Percentiles rank a stretch among this genome's conserved stretches.
Evolutionary conservation across 2,113 vertebrate genomes (phyloP).

Genomic region (Lathamus discolor): DNA sequence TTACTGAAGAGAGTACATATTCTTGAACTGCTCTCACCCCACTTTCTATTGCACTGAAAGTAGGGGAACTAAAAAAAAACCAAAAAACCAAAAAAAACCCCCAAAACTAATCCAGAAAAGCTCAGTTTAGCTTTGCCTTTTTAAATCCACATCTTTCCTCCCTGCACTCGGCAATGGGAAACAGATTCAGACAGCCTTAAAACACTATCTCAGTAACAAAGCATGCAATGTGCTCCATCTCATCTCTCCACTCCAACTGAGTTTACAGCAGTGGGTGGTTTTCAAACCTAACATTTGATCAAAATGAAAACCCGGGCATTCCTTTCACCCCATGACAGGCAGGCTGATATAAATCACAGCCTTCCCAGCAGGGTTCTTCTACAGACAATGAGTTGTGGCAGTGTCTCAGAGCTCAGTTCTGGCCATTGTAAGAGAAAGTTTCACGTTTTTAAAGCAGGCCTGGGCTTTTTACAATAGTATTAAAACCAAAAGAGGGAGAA

Average conservation of each 20-base stretch:
- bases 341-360: constrained; percentile 76
- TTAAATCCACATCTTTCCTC: neutral
- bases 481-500: constrained; percentile 15
- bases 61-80: neutral
- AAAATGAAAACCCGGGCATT: constrained; percentile 73
- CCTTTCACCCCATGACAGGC: constrained; percentile 76
- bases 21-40: neutral
- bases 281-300: constrained; percentile 75
- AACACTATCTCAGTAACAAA: constrained; percentile 68
- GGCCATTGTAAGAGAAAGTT: constrained; percentile 66
- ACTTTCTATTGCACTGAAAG: neutral
- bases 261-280: constrained; percentile 72
- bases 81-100: neutral
- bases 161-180: constrained; percentile 24
- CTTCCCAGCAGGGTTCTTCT: constrained; percentile 59
- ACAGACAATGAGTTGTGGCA: constrained; percentile 57
- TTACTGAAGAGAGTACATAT: neutral
- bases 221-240: constrained; percentile 70
- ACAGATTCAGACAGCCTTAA: constrained; percentile 45
- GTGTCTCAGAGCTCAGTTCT: constrained; percentile 53
- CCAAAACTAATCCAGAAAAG: neutral
- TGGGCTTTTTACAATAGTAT: constrained; percentile 55
- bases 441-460: constrained; percentile 41
- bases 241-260: constrained; percentile 66
- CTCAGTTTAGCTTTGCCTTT: neutral